Base-by-base conservation (phyloP, 2,888 invertebrate genomes). In the Galeopsomyia nigrocyanea region DNA sequence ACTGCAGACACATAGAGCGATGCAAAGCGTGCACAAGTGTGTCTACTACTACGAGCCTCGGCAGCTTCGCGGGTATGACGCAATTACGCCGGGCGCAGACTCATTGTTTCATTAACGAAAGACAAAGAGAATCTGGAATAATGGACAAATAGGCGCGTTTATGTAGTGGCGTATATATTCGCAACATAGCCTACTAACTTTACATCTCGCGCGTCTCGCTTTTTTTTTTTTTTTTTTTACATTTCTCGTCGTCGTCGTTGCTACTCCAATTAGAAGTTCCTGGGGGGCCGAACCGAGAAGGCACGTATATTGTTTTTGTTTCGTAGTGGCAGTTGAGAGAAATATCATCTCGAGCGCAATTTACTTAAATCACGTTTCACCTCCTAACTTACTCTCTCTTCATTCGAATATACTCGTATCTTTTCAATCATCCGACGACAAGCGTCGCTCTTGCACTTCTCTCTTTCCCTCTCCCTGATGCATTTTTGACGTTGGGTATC, bases 111-210 rank as follows among this genome's bases (percentile, higher is more conserved):
- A 86, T 86, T 86, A 86, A 82, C 77, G 81, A 81, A n/a, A 82
- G 84, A 86, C 85, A 86, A 86, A 86, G 85, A 77, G 85, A 86
- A 86, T 86, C 85, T 84, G 83, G 80, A 86, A 86, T 86, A 86
- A 86, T 86, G 86, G 82, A 85, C 85, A 86, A 86, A 85, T 84
- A 86, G 84, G 81, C 83, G 84, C 84, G 83, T 85, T 86, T 85
- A 84, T 83, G 82, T 80, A 83, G 82, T 80, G 82, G 21, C 21
- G 22, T 22, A 2, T 47, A 19, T 19, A 9, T 19, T 5, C 80
- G 16, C 21, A 13, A 17, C 31, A 17, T 31, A 9, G 31, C 21
- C 63, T 19, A 3, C 21, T 16, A 64, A 50, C 68, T 16, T 5
- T 26, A 14, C 63, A 3, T 3, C 26, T 56, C 61, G 46, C 57